Base-by-base conservation (phyloP, 2,113 vertebrate genomes). In the Cygnus buccinator region DNA sequence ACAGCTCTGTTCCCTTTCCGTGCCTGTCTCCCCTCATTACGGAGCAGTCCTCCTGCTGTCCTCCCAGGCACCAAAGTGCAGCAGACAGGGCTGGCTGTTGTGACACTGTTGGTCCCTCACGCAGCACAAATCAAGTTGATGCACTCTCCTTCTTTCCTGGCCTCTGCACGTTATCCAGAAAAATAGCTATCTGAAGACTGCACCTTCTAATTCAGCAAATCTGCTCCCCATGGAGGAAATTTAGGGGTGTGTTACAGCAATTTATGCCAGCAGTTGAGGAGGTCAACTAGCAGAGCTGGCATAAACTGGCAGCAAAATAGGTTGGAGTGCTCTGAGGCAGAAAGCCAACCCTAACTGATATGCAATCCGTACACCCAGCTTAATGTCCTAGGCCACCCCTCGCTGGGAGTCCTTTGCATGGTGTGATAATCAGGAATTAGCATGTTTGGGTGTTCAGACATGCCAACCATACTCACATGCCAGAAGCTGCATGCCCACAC, bases 181-280 rank as follows among this genome's bases (percentile, higher is more conserved):
- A 89, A 87, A 50, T 23, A 89, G 70, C 62, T 84, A 76, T 87
- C 77, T 79, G 59, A 79, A 73, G 58, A 62, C 11, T 61, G 41
- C 44, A 39, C 70, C 89, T 94, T 76, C 89, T 93, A 91, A 94
- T 92, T 91, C 89, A 76, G 76, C 58, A 76, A 50, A 91, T 76
- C 62, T 83, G 41, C 48, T 83, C 19, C 92, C 91, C 14, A 59
- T 25, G 44, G 74, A 91, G 92, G 84, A 93, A 90, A 95, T 91
- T 57, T 65, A 73, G 58, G 76, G 62, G 20, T 87, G 37, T 87
- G 71, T 55, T 59, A 25, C 67, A 91, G 74, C 80, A 76, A 76
- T 90, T 90, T 78, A 61, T 79, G 83, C 48, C 62, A 44, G 62
- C 46, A 21, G 55, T 55, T 28, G 74, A 79, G 73, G 65, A 92